Base-by-base conservation (phyloP, 2,113 vertebrate genomes). In the Alouatta palliata region DNA sequence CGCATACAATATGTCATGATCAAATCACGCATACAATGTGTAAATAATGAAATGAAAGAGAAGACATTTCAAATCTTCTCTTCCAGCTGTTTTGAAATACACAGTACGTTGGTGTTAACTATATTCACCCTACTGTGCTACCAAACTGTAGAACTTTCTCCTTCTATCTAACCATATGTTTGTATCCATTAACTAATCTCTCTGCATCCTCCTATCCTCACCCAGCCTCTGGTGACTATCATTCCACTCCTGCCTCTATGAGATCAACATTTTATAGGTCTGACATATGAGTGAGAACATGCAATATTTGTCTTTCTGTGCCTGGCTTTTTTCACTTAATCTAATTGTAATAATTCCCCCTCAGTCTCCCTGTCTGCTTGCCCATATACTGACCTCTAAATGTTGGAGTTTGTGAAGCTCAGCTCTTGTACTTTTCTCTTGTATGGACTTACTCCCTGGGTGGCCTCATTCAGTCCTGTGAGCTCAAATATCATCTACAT, bases 401-500 rank as follows among this genome's bases (percentile, higher is more conserved):
- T 49, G 8, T 91, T 94, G 37, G 5, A 66, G 32, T 87, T 11
- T 30, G 40, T 35, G 81, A 58, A 43, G 8, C 40, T 81, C 73
- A 91, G 25, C 58, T 37, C 5, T 64, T 91, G 61, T 20, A 64
- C 2, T 87, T 80, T 87, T 83, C 47, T 76, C n/a, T 77, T 83
- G 11, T 87, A 21, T 93, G 16, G 58, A 81, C 23, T 93, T 9
- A 75, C 5, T 92, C 84, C 6, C n/a, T 47, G 70, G 12, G n/a
- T 61, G 23, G 49, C 43, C 19, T 54, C 43, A 77, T 70, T 47
- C 45, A 70, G 64, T 70, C 64, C 32, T 71, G 23, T 66, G 45
- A 12, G 56, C 87, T 93, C 66, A 70, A 52, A 90, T 93, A 73
- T 90, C 79, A 90, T 89, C n/a, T 90, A 47, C 12, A 61, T 79